Base-by-base conservation (phyloP, 2,113 vertebrate species). In the Nipponia nippon region DNA sequence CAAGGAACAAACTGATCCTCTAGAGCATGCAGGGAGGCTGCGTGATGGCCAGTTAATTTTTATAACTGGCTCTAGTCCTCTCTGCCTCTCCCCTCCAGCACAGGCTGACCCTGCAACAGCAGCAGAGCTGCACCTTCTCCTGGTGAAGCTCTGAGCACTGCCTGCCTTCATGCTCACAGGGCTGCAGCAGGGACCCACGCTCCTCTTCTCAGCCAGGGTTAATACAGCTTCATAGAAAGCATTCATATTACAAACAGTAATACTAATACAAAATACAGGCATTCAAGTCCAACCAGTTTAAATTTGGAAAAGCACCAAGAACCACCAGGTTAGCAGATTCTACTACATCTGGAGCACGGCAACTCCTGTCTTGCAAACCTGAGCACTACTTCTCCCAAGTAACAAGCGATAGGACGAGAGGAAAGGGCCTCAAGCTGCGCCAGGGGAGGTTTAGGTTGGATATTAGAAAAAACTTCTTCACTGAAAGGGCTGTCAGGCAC, bases 131-230 rank as follows among this genome's bases (percentile, higher is more conserved):
- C 18, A 50, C 6, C 69, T 66, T 49, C 56, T 81, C 50, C 32
- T 6, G 17, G 11, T 4, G 10, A 16, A 61, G 19, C 0, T 1
- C 38, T 9, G 23, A 34, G 44, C 0, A 0, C 23, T 32, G 16
- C 63, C 32, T 29, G 36, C 83, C 49, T 53, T 83, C 15, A 6
- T 1, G 16, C 47, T 22, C 12, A 17, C 23, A 18, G 59, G 56
- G 63, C 76, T 72, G 49, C 26, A 70, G 44, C 13, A 34, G 59
- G 30, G 17, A 52, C 16, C 56, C 36, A 25, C 0, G 7, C 61
- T 25, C 46, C 32, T 17, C 67, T 66, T 3, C 47, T 87, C 65
- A 84, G 59, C 5, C 69, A 82, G 56, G 47, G 15, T 30, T 70
- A 50, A 47, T 13, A 14, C 0, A 7, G 75, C 49, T 73, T 46